Conservation (phyloP, 2,888 invertebrate genomes). For the Plagodis dolabraria region DNA sequence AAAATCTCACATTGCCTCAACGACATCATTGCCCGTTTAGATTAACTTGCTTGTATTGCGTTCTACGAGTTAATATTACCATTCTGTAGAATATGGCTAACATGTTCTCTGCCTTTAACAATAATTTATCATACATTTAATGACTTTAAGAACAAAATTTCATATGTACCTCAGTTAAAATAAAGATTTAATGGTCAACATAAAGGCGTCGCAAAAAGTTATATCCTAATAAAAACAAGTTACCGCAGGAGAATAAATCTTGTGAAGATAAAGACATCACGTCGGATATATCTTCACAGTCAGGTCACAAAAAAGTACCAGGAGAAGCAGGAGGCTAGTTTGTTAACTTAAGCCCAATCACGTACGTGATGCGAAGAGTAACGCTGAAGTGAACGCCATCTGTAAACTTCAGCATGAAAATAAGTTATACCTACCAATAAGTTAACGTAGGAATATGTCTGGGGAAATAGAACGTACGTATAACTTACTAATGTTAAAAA, state of each 20-base stretch:
- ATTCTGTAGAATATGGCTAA: no score
- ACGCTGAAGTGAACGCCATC: conserved; percentile 38
- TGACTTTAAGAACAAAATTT: no score
- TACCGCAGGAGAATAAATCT: background rate
- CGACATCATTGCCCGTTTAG: no score
- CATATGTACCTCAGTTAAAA: no score
- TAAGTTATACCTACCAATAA: conserved; percentile 31
- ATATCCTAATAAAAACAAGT: background rate
- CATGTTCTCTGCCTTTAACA: no score
- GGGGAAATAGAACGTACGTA: no score
- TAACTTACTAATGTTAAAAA: no score
- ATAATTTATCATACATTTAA: no score
- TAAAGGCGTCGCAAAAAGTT: background rate
- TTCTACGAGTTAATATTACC: no score
- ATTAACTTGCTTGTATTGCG: no score
- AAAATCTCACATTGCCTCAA: no score
- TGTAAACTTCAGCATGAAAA: conserved; percentile 35
- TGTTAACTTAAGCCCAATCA: conserved; percentile 31
- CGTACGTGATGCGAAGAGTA: conserved; percentile 29
- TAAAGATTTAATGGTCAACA: background rate
- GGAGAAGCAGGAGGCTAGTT: conserved; percentile 15
- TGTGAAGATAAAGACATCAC: background rate
- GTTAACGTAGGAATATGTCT: no score
- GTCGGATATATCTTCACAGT: conserved; percentile 6
- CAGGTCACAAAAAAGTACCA: conserved; percentile 5